Evolutionary conservation across 2,797 vertebrate genomes (phyloP), one percentile per base, ranked within the genome.

Genomic region (Notamacropus eugenii): DNA sequence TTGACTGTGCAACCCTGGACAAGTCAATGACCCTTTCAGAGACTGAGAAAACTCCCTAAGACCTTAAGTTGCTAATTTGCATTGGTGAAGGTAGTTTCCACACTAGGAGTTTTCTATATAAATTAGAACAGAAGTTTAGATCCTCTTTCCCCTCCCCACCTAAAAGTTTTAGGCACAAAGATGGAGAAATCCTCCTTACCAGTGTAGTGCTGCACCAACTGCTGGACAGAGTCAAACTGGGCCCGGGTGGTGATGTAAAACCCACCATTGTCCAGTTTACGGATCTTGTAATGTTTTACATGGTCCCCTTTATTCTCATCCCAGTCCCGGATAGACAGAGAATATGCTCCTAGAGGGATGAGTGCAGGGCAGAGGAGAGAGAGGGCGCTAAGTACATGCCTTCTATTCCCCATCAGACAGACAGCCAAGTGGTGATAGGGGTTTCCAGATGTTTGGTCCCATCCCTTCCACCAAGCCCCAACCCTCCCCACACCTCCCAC

Each of bases 211-310:
- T 98, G 98, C 27, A 99, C 99, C 97, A 99, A 99, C 97, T 99
- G 97, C 97, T 98, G 99, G 95, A 99, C 99, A 0, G 99, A 99
- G 94, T 99, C 98, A 3, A 99, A 99, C 99, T 99, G 99, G 40
- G 99, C 99, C 0, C 99, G 98, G 0, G 99, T 99, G 97, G 99
- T 99, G 99, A 99, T 99, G 98, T 99, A 99, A 98, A 99, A 99
- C 56, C 99, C 99, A 0, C 99, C 99, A 0, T 98, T 99, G 98
- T 99, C 99, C 98, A 99, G 98, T 94, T 99, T 99, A 58, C 99
- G 99, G 97, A 99, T 99, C 98, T 99, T 99, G 98, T 99, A 99
- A 98, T 99, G 99, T 98, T 99, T 99, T 94, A 99, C 99, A 0
- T 99, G 99, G 90, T 99, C 99, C 0, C 99, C 99, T 97, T 99